These are phyloP conservation scores for Trididemnum clinides DNA, from an alignment of 23 tunicate species.

Conservation along the genomic window DNA sequence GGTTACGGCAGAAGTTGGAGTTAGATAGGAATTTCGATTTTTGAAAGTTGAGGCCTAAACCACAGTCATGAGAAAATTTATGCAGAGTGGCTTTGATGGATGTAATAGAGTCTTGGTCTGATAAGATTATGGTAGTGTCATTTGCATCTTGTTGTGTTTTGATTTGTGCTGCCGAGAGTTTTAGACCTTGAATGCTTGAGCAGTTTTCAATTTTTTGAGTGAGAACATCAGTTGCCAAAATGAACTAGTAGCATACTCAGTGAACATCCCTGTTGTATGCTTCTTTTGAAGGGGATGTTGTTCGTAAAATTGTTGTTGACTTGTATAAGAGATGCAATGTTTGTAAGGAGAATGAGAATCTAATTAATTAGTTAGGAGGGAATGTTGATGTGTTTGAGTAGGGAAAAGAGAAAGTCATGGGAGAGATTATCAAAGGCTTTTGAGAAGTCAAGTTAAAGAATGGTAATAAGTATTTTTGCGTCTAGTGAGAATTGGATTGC, in stretches of 20 bases:
- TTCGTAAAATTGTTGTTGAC: background rate
- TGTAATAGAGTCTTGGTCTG: background rate
- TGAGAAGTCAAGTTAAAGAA: background rate
- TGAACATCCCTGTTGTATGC: background rate
- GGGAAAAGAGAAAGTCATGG: background rate
- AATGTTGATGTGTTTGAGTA: background rate
- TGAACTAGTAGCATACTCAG: constrained; percentile 2
- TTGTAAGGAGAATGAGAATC: background rate
- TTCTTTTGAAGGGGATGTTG: background rate
- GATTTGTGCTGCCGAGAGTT: background rate
- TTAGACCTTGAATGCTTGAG: background rate
- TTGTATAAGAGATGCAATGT: background rate
- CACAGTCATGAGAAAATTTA: background rate
- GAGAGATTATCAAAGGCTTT: background rate
- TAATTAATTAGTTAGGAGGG: background rate
- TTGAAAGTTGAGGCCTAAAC: background rate
- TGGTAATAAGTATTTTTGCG: background rate
- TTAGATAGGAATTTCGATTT: background rate
- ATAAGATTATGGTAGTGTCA: background rate
- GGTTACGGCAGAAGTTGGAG: too few relatives aligned
- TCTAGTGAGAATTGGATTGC: background rate
- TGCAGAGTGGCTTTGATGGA: too few relatives aligned
- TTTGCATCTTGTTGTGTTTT: background rate
- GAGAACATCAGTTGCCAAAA: background rate
- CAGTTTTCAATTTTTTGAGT: background rate